Evolutionary conservation across 2,888 invertebrate genomes (phyloP).

Genomic region (Stenolophus ochropezus): DNA sequence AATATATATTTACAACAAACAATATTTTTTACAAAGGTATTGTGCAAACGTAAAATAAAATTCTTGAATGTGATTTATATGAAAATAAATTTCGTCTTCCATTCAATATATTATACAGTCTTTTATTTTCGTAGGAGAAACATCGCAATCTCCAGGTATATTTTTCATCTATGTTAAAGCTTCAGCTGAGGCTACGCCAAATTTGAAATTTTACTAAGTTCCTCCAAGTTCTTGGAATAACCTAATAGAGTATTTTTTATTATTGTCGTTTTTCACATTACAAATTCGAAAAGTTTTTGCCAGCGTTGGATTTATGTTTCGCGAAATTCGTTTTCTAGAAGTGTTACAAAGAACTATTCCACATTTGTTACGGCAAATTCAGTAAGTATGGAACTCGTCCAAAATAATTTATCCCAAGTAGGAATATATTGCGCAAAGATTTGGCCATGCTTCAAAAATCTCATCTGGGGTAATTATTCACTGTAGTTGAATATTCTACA

Average conservation of each 20-base stretch:
- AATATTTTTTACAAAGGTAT: no score
- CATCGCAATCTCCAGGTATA: no score
- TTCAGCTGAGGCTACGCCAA: no score
- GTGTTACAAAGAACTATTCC: constrained; percentile 39
- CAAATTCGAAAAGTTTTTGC: constrained; percentile 42
- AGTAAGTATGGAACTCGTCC: constrained; percentile 42
- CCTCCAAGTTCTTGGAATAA: constrained; percentile 17
- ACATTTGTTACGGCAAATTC: constrained; percentile 30
- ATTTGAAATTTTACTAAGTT: not conserved
- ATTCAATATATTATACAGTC: no score
- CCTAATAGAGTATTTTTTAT: constrained; percentile 33
- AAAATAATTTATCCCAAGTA: constrained; percentile 39
- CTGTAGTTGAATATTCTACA: constrained; percentile 28
- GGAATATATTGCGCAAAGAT: constrained; percentile 26
- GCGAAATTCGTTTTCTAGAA: constrained; percentile 34
- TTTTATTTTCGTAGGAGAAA: no score
- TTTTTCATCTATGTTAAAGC: no score
- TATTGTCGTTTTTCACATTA: constrained; percentile 38
- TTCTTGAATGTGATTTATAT: no score
- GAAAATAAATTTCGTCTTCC: no score
- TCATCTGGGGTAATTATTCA: constrained; percentile 47
- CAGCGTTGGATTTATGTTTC: constrained; percentile 27
- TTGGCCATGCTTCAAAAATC: constrained; percentile 56
- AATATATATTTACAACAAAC: no score
- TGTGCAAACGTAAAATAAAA: no score